Conservation (phyloP, 1,140 invertebrate genomes). For the Drosophila obscura region DNA sequence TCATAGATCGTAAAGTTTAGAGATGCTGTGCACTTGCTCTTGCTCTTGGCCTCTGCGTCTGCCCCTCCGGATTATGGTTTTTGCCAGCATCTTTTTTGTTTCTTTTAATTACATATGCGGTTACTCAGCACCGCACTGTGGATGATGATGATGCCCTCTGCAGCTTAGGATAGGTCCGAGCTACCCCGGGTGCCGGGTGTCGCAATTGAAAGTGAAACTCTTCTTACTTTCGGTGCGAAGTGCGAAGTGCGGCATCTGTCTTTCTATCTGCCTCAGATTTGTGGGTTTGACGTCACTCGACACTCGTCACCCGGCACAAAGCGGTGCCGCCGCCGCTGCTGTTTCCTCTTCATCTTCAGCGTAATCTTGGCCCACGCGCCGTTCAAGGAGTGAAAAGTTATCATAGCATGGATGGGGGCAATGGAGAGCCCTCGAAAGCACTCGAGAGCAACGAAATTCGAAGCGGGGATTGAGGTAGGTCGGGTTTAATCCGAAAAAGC, state of each 20-base stretch:
- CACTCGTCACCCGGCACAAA: conserved; percentile 5
- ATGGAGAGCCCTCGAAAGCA: conserved; percentile 10
- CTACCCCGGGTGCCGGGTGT: conserved; percentile 39
- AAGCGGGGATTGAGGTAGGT: conserved; percentile 31
- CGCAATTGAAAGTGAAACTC: conserved; percentile 79
- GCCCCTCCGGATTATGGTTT: conserved; percentile 38
- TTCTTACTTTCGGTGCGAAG: conserved; percentile 59
- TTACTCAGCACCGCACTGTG: conserved; percentile 36
- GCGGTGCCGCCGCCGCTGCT: conserved; percentile 1
- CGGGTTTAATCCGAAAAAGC: neutral
- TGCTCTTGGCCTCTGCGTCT: too few relatives aligned
- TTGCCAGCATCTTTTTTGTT: conserved; percentile 45
- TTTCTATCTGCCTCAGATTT: conserved; percentile 15
- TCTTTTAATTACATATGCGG: conserved; percentile 58
- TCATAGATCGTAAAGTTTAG: conserved; percentile 69
- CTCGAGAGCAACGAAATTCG: neutral
- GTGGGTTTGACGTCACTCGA: conserved; percentile 36
- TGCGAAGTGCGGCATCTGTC: too few relatives aligned
- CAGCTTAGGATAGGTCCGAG: conserved; percentile 25
- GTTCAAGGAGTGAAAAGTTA: conserved; percentile 24
- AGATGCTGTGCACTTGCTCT: conserved; percentile 43
- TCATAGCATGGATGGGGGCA: conserved; percentile 25
- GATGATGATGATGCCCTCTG: conserved; percentile 15
- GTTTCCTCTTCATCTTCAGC: conserved; percentile 2
- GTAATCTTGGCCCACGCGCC: conserved; percentile 17